Conservation (phyloP, 92 coral and sea anemone genomes). For the Porites lobata region DNA sequence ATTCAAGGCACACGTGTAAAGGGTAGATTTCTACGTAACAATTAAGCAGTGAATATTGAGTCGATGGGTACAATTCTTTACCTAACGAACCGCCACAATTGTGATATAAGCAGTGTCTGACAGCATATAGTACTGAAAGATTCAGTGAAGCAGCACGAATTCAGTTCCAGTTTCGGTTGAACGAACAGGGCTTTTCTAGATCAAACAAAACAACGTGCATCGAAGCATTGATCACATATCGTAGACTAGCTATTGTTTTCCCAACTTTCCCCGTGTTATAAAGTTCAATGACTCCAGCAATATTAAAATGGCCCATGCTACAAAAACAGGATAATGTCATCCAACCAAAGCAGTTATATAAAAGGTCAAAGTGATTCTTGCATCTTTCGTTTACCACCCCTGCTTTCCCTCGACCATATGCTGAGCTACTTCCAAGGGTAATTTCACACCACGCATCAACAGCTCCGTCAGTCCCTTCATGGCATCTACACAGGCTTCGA, state of each 20-base stretch:
- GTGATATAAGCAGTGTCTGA: too few relatives aligned
- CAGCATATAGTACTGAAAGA: too few relatives aligned
- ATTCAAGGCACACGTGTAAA: not conserved
- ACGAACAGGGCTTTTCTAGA: not conserved
- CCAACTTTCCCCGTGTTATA: not conserved
- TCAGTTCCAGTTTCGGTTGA: not conserved
- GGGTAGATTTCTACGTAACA: not conserved
- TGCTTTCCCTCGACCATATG: conserved; percentile 94
- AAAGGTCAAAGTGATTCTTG: not conserved
- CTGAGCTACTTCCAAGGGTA: conserved; percentile 95
- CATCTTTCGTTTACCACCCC: conserved; percentile 76
- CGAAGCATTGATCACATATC: not conserved
- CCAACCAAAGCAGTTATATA: not conserved
- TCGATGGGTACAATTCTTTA: too few relatives aligned
- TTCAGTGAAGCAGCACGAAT: not conserved
- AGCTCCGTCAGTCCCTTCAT: conserved; percentile 88
- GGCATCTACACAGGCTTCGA: conserved; percentile 95
- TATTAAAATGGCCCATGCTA: not conserved
- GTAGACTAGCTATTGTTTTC: not conserved
- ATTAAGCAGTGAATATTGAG: not conserved
- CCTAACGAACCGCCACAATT: too few relatives aligned
- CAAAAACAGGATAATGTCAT: not conserved
- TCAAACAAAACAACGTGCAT: not conserved
- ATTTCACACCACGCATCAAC: conserved; percentile 92
- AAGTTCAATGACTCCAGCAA: not conserved